Conservation (phyloP, 2,113 vertebrate genomes). For the Pseudonaja textilis region DNA sequence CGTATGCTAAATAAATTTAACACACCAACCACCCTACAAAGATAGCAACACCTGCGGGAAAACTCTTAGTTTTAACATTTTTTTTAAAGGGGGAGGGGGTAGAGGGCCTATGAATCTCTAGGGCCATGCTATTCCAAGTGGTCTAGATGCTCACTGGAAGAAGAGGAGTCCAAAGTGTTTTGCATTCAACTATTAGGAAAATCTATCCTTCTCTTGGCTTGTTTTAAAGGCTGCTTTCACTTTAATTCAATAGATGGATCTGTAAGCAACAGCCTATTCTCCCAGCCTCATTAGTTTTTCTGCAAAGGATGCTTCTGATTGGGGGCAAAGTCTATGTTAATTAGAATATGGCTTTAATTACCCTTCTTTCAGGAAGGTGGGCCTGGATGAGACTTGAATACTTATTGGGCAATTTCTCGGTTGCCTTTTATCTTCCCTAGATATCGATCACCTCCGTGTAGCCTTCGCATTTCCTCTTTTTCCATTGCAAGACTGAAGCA, state of each 20-base stretch:
- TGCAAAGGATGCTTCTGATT: constrained; percentile 11
- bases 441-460: neutral
- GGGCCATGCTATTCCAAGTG: neutral
- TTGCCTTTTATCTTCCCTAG: constrained; percentile 23
- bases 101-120: neutral
- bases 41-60: neutral
- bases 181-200: neutral
- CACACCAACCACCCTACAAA: neutral
- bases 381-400: constrained; percentile 9
- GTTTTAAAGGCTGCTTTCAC: neutral
- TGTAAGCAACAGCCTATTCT: neutral
- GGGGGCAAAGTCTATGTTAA: constrained; percentile 32
- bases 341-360: constrained; percentile 53
- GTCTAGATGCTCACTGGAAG: neutral
- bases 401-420: constrained; percentile 17
- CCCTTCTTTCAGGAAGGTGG: constrained; percentile 32
- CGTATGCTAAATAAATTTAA: neutral
- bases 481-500: neutral
- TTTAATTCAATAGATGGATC: neutral
- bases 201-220: neutral
- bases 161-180: neutral
- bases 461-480: neutral
- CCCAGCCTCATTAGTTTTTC: constrained; percentile 29
- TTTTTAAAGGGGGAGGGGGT: rapidly evolving
- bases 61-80: neutral